Evolutionary conservation across 2,888 invertebrate genomes (phyloP).

Genomic region (Emmelina monodactyla): DNA sequence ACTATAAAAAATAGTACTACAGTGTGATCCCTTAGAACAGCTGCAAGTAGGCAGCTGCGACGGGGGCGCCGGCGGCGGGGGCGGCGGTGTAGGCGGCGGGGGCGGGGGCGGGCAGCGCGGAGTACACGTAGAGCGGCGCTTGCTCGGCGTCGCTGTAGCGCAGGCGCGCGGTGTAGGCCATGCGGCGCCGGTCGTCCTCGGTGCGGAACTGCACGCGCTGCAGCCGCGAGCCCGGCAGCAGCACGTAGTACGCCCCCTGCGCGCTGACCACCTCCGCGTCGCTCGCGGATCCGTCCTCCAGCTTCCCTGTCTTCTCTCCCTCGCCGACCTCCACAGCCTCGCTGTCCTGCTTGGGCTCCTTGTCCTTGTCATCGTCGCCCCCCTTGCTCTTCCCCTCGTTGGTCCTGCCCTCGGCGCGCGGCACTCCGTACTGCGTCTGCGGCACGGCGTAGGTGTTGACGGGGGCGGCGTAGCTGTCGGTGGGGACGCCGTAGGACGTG

Average conservation of each 20-base stretch:
- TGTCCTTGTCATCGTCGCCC: constrained; percentile 11
- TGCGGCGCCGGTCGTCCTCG: constrained; percentile 55
- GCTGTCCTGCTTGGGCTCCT: constrained; percentile 15
- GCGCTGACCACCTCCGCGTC: constrained; percentile 40
- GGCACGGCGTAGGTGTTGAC: constrained; percentile 39
- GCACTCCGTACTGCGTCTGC: constrained; percentile 25
- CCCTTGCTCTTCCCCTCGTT: constrained; percentile 7
- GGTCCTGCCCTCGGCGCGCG: constrained; percentile 10
- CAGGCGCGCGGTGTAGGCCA: constrained; percentile 71
- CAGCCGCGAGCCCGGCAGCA: constrained; percentile 69
- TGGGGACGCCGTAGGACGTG: constrained; percentile 44
- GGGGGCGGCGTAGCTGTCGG: constrained; percentile 47
- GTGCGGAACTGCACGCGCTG: constrained; percentile 70
- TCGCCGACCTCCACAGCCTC: constrained; percentile 16
- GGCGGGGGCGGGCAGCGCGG: constrained; percentile 41
- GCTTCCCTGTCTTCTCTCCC: constrained; percentile 26
- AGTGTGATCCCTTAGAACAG: constrained; percentile 22
- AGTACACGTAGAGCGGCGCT: constrained; percentile 69
- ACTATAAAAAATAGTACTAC: no score
- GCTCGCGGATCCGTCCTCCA: constrained; percentile 31
- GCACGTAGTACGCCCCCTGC: constrained; percentile 69
- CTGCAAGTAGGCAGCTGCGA: constrained; percentile 29
- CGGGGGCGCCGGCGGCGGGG: constrained; percentile 36
- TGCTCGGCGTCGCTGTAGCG: constrained; percentile 70
- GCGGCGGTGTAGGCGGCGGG: constrained; percentile 61